These are phyloP conservation scores for Aulostomus chinensis DNA, from an alignment of 2,797 vertebrate genomes.

Conservation along the genomic window DNA sequence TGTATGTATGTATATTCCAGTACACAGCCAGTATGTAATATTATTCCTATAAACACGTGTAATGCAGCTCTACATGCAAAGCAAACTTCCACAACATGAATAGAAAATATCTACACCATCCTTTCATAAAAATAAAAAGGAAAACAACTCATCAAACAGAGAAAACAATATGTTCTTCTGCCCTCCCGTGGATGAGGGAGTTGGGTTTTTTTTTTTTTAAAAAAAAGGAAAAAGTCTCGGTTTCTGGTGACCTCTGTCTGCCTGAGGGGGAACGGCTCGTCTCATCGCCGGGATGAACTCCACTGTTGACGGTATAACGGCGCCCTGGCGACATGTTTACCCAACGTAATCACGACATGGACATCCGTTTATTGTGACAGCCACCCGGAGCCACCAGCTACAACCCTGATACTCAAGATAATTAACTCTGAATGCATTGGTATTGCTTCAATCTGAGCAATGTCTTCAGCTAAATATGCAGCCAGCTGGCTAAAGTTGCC, in stretches of 20 bases:
- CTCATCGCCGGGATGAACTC: neutral
- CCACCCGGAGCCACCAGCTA: neutral
- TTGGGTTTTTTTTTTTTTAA: too few species aligned
- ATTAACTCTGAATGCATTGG: neutral
- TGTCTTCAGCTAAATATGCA: neutral
- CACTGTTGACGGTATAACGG: conserved; percentile 14
- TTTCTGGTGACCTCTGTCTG: conserved; percentile 63
- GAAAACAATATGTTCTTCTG: too few species aligned
- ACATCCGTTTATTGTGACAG: neutral
- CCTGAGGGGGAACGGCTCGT: conserved; percentile 29
- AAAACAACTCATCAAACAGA: too few species aligned
- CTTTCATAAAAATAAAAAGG: too few species aligned
- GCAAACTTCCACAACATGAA: too few species aligned
- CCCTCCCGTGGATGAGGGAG: too few species aligned
- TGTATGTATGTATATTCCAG: too few species aligned
- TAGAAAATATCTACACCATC: too few species aligned
- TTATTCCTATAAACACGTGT: too few species aligned
- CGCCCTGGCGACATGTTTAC: conserved; percentile 5
- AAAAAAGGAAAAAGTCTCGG: too few species aligned
- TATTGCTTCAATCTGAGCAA: neutral
- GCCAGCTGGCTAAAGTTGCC: neutral
- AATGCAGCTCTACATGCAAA: too few species aligned
- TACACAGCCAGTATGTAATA: too few species aligned
- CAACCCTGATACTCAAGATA: neutral
- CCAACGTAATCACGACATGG: neutral